Evolutionary conservation across 2,797 vertebrate genomes (phyloP), one percentile per base, ranked within the genome.

Genomic region (Sternotherus odoratus): DNA sequence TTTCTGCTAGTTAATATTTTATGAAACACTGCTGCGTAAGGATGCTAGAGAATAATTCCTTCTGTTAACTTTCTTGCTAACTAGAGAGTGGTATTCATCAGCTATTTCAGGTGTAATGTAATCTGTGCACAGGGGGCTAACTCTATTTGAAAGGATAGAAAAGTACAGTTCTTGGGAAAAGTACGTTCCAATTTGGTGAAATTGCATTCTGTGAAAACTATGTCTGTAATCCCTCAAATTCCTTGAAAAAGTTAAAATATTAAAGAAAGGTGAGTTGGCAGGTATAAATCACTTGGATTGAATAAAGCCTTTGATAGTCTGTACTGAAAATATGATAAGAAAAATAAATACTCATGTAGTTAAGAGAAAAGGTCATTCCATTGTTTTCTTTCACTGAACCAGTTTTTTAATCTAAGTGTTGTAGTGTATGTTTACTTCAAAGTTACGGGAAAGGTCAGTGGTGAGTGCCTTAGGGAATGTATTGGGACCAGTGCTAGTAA

Each of bases 1-100:
- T 80, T 88, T 57, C 69, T 90, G 49, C 77, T 79, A 88, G 11
- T 2, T 2, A 91, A 54, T 83, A 30, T n/a, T 39, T 82, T 2
- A 1, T 23, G 88, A 88, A 89, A 57, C 13, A 54, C 83, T 33
- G 2, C 83, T 33, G 2, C 3, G 43, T 84, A 43, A 30, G 48
- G 21, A 78, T 82, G n/a, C 33, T 85, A 46, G 53, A 75, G 21
- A 93, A 51, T 86, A 92, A 26, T 83, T 92, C 54, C 50, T 86
- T 12, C 53, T 69, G 11, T 60, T 93, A n/a, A 51, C 53, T 89
- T 15, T 23, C 11, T 96, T 63, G 50, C 53, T 33, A 26, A 51
- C 56, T 88, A 57, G 33, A 88, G 75, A 88, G 95, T 86, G 95
- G 85, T 63, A 94, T 84, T 49, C 8, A 83, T 82, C 85, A 88